Evolutionary conservation across 2,113 vertebrate genomes (phyloP), one percentile per base, ranked within the genome.

Genomic region (Geococcyx californianus): DNA sequence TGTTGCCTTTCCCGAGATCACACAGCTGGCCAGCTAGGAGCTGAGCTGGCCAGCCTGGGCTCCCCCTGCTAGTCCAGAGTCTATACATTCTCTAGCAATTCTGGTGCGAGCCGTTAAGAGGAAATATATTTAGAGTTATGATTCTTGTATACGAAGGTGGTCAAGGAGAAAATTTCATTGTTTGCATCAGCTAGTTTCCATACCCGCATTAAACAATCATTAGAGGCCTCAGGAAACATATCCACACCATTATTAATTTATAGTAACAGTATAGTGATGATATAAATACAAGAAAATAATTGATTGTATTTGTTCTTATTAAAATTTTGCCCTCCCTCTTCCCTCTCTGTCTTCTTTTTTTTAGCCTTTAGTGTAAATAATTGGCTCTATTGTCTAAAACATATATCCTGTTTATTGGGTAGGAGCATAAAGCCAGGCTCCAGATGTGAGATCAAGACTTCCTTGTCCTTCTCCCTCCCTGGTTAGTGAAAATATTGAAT

Each of bases 331-430:
- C 55, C 49, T 85, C 25, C 31, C 7, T 67, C 56, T 38, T 75
- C 42, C n/a, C 28, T 36, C 6, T 69, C 28, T 74, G 2, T 26
- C 36, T 88, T 45, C 72, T 81, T 93, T 96, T 88, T 33, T 84
- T 89, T 92, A 76, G 34, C 66, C 94, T 15, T 88, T 59, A 69
- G 33, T 69, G 52, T 85, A 95, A 97, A 94, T 81, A 95, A 77
- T 19, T 51, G 20, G 25, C 89, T 44, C 29, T 76, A n/a, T 40
- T n/a, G 33, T 87, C 88, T 60, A 59, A 94, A 63, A 10, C 7
- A 36, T 79, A 83, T 77, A 58, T 64, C n/a, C 52, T 79, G 38
- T 94, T 86, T 93, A 85, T 70, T 81, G 34, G 20, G n/a, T 47
- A 38, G 42, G 36, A 83, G 10, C 21, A 42, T 47, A 68, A 94